phyloP scores from a whole-genome alignment of 1,140 invertebrate genomes.

The Thereuonema tuberculata region DNA sequence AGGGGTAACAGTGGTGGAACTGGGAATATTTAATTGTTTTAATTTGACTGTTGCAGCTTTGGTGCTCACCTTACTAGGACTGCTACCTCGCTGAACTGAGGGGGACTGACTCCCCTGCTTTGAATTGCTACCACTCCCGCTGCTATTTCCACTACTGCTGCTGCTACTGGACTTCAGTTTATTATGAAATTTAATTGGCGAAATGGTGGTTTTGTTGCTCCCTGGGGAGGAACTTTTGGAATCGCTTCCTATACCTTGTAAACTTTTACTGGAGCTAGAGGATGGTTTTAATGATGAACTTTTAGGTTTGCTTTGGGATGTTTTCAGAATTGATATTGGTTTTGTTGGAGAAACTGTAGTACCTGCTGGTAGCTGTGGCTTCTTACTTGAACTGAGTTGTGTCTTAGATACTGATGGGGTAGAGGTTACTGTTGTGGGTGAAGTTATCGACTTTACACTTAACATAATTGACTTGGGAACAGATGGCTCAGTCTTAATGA shows the following conservation, averaged over 20 bases:
- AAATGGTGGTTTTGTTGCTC: slow-evolving; percentile 5
- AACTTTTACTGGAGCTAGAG: neutral
- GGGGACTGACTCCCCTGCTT: neutral
- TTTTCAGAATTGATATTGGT: slow-evolving; percentile 8
- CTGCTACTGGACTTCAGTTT: neutral
- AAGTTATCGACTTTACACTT: neutral
- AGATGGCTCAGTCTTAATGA: neutral
- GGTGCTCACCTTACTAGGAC: neutral
- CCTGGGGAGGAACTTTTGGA: neutral
- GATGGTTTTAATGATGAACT: neutral
- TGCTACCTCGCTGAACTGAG: neutral
- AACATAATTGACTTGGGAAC: slow-evolving; percentile 1
- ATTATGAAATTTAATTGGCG: slow-evolving; percentile 5
- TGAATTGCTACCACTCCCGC: neutral
- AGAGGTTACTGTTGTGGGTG: neutral
- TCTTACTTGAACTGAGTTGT: neutral
- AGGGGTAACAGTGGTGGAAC: slow-evolving; percentile 34
- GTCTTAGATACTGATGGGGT: neutral
- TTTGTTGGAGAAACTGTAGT: slow-evolving; percentile 4
- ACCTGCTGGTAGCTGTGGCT: neutral
- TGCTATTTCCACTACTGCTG: neutral
- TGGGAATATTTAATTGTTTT: slow-evolving; percentile 16
- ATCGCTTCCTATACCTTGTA: neutral
- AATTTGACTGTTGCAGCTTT: slow-evolving; percentile 17
- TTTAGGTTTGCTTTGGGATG: neutral